Conservation (phyloP, 2,797 vertebrate genomes). For the Chaenodraco wilsoni region DNA sequence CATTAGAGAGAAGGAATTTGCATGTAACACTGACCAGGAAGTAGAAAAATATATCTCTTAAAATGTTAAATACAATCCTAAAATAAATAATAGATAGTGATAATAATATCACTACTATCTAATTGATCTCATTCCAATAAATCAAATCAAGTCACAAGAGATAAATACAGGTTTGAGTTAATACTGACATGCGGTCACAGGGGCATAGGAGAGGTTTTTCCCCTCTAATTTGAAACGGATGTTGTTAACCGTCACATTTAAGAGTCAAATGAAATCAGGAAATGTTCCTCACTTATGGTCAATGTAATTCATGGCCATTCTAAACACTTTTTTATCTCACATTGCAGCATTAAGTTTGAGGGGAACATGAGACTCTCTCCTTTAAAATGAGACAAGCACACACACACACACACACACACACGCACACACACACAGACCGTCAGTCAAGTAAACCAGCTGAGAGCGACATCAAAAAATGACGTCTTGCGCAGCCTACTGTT, state of each 20-base stretch:
- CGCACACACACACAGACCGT: slow-evolving; percentile 21
- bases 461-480: slow-evolving; percentile 78
- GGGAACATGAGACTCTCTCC: slow-evolving; percentile 71
- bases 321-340: slow-evolving; percentile 80
- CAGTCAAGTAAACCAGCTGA: slow-evolving; percentile 73
- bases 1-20: not conserved
- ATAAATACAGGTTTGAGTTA: slow-evolving; percentile 20
- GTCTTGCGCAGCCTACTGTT: slow-evolving; percentile 68
- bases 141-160: slow-evolving; percentile 12
- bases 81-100: too few relatives aligned
- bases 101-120: too few relatives aligned
- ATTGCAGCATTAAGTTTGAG: slow-evolving; percentile 74
- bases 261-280: slow-evolving; percentile 75
- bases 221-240: slow-evolving; percentile 24
- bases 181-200: slow-evolving; percentile 4
- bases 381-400: slow-evolving; percentile 68
- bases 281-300: slow-evolving; percentile 69
- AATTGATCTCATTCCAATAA: slow-evolving; percentile 5
- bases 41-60: too few relatives aligned
- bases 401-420: slow-evolving; percentile 26
- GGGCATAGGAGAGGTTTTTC: slow-evolving; percentile 5
- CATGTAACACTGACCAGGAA: too few relatives aligned
- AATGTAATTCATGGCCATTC: slow-evolving; percentile 73
- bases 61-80: too few relatives aligned
- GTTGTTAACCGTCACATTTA: slow-evolving; percentile 39